Evolutionary conservation across 2,797 vertebrate genomes (phyloP).

Genomic region (Falco cherrug): DNA sequence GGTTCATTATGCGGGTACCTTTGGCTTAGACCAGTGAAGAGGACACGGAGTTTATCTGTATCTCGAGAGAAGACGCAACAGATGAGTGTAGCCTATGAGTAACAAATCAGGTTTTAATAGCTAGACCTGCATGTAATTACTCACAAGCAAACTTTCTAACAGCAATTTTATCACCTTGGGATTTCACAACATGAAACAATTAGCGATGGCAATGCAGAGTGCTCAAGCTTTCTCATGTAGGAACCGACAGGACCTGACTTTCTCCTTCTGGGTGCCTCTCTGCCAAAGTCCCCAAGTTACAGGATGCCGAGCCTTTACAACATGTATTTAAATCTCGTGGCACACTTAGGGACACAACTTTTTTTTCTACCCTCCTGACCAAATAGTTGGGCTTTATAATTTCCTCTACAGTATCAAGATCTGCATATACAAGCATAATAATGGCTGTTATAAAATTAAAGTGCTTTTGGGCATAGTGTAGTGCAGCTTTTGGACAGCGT

Average conservation of each 20-base stretch:
- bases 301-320: background rate
- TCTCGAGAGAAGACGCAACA: background rate
- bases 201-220: conserved; percentile 2
- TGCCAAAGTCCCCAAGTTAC: background rate
- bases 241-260: conserved; percentile 32
- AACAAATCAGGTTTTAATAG: conserved; percentile 33
- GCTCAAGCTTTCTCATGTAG: background rate
- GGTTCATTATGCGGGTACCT: background rate
- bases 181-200: conserved; percentile 49
- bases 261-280: conserved; percentile 6
- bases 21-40: background rate
- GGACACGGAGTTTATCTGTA: background rate
- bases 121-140: conserved; percentile 27
- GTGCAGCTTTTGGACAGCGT: background rate
- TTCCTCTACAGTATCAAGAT: conserved; percentile 30
- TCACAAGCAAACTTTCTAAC: conserved; percentile 45
- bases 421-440: background rate
- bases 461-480: background rate
- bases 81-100: background rate
- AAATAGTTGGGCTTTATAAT: conserved; percentile 30
- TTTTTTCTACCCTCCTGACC: background rate
- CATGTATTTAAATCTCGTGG: conserved; percentile 14
- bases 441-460: background rate
- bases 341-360: background rate
- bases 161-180: conserved; percentile 45